Base-by-base conservation (phyloP, 2,888 invertebrate species). In the Corythucha ciliata region DNA sequence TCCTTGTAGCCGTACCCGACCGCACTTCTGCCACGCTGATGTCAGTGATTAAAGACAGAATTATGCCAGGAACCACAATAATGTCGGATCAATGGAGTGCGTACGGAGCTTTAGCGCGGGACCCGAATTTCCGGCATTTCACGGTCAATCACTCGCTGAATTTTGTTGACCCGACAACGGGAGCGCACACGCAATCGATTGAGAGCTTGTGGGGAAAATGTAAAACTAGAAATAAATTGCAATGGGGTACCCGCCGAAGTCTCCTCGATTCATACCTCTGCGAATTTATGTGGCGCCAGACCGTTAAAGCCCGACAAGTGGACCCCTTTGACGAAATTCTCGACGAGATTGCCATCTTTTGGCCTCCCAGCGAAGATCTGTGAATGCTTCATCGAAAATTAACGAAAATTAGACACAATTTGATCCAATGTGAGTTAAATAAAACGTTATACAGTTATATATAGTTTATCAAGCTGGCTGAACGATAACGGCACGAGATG, bases 101-200 rank as follows among this genome's bases (percentile, higher is more conserved):
- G 39, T 16, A 20, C 12, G 40, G 40, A 18, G 16, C 34, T 14
- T 18, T 34, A 18, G 34, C 34, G 18, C 12, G 21, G 40, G 40
- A 40, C 22, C 21, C 40, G 20, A 22, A 22, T 20, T 40, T 40
- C 16, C 40, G 12, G n/a, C 6, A 40, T 40, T 40, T 40, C n/a
- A 40, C 20, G 6, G 6, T 36, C 36, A 6, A 20, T 7, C 41
- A 41, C 24, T 41, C 24, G 14, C 20, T 41, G 20, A 41, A 22
- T 41, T 41, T 41, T 22, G 20, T 41, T 41, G 22, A 41, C 41
- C 41, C 24, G 21, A 41, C 24, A 24, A 41, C 20, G 24, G 41
- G 41, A 41, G 36, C 47, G 24, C 36, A 47, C 34, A 36, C 47
- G 33, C 47, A 47, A 22, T 33, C 21, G 25, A 44, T 44, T 44